phyloP scores from a whole-genome alignment of 2,888 invertebrate species.

The Epinotia nisella region DNA sequence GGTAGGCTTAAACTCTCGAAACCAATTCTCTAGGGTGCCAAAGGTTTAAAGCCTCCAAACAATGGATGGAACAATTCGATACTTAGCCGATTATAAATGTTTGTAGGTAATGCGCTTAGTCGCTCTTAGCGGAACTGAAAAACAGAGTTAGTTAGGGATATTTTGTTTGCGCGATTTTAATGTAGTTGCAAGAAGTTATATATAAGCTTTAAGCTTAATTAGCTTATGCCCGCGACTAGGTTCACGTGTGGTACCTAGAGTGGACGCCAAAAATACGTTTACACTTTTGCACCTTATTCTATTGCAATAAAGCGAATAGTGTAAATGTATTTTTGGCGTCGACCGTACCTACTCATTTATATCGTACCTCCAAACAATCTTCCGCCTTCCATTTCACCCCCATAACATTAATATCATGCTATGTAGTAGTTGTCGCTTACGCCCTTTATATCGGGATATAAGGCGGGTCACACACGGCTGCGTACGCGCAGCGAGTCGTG shows the following conservation, averaged over 20 bases:
- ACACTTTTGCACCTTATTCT: too few relatives aligned
- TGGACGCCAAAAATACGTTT: too few relatives aligned
- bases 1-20: slow-evolving; percentile 82
- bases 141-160: slow-evolving; percentile 23
- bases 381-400: too few relatives aligned
- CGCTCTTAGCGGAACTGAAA: slow-evolving; percentile 65
- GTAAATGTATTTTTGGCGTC: too few relatives aligned
- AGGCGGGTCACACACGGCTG: slow-evolving; percentile 48
- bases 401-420: too few relatives aligned
- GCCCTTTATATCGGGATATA: background rate
- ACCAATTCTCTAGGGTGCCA: slow-evolving; percentile 77
- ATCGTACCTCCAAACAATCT: too few relatives aligned
- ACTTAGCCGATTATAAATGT: slow-evolving; percentile 83
- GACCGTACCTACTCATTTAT: too few relatives aligned
- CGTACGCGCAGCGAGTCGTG: slow-evolving; percentile 59
- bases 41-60: slow-evolving; percentile 77
- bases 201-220: too few relatives aligned
- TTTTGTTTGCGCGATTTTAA: background rate
- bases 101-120: slow-evolving; percentile 79
- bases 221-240: too few relatives aligned
- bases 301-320: too few relatives aligned
- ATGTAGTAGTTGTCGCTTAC: too few relatives aligned
- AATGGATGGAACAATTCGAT: slow-evolving; percentile 83
- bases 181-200: background rate
- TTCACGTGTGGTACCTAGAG: too few relatives aligned